Evolutionary conservation across 2,888 invertebrate species (phyloP).

Genomic region (Desoria tigrina): DNA sequence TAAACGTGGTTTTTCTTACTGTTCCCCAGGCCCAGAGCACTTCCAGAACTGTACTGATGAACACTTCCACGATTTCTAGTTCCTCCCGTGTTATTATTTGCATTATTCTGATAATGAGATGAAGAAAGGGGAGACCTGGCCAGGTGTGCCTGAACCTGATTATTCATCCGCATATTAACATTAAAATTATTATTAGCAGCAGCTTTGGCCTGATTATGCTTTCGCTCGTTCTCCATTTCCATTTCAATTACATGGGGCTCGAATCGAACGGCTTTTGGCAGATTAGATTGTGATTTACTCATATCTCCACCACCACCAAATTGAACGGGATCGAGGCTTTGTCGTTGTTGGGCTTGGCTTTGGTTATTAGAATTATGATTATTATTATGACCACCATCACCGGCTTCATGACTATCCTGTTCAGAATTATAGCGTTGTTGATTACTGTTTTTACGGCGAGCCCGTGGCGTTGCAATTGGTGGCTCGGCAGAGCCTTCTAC

Average conservation of each 20-base stretch:
- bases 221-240: constrained; percentile 44
- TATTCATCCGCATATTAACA: constrained; percentile 26
- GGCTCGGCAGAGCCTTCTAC: neutral
- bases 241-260: constrained; percentile 43
- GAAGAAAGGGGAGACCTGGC: constrained; percentile 2
- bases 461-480: constrained; percentile 17
- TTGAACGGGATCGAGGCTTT: too few species aligned
- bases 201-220: constrained; percentile 28
- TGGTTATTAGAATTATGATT: neutral
- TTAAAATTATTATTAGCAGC: constrained; percentile 13
- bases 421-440: neutral
- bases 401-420: neutral
- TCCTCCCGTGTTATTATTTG: neutral
- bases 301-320: neutral
- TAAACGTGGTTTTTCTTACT: constrained; percentile 1
- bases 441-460: constrained; percentile 20
- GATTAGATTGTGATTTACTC: constrained; percentile 10
- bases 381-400: constrained; percentile 6
- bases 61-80: neutral
- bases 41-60: constrained; percentile 2
- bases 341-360: too few species aligned
- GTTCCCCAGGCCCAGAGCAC: neutral
- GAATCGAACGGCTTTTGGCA: constrained; percentile 40
- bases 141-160: constrained; percentile 4
- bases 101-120: constrained; percentile 1